Conservation (phyloP, 2,888 invertebrate genomes). For the Mythimna impura region DNA sequence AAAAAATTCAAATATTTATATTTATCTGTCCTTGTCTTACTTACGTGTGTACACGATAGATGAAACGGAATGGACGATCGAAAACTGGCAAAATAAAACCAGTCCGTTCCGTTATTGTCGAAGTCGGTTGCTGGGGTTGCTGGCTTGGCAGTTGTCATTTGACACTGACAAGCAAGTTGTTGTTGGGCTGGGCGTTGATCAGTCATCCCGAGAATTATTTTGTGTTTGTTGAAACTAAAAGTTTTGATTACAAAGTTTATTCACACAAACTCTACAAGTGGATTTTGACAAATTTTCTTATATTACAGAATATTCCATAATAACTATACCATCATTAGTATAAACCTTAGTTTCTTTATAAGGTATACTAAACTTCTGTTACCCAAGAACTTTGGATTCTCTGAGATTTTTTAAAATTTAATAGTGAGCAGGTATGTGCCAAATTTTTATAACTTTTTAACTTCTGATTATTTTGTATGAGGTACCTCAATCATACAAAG, state of each 20-base stretch:
- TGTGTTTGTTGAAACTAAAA: constrained; percentile 21
- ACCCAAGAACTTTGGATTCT: constrained; percentile 2
- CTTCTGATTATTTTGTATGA: background rate
- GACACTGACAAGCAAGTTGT: constrained; percentile 12
- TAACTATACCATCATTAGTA: constrained; percentile 11
- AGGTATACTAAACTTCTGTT: constrained; percentile 1
- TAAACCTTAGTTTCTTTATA: background rate
- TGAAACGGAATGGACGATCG: too few species aligned
- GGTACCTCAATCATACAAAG: background rate
- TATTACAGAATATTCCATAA: background rate
- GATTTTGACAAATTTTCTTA: background rate
- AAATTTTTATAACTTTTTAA: background rate
- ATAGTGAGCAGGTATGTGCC: background rate
- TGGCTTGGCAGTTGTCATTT: background rate
- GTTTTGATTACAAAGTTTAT: constrained; percentile 26
- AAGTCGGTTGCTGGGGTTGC: too few species aligned
- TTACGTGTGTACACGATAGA: too few species aligned
- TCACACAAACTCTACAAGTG: background rate
- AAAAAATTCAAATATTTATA: too few species aligned
- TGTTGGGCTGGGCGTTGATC: constrained; percentile 43
- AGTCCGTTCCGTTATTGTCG: too few species aligned
- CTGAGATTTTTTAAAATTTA: constrained; percentile 2
- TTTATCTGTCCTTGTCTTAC: too few species aligned
- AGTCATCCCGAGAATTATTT: constrained; percentile 12
- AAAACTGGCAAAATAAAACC: too few species aligned